These are phyloP conservation scores for Apaloderma vittatum DNA, from an alignment of 2,113 vertebrate species.

Conservation along the genomic window DNA sequence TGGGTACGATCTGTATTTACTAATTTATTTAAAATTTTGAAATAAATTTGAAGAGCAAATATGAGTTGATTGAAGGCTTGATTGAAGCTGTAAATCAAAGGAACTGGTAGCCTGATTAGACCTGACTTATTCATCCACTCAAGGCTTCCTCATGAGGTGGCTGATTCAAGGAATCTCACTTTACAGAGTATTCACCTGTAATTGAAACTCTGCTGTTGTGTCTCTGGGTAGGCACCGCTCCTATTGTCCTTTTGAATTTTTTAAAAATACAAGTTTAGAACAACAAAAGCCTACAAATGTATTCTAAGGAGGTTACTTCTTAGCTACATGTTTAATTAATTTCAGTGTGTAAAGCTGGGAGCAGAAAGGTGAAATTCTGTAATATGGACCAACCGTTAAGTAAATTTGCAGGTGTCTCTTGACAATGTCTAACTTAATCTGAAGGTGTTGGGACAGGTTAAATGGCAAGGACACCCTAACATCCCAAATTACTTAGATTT, in stretches of 20 bases:
- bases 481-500: neutral
- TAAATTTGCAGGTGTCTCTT: neutral
- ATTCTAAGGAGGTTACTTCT: neutral
- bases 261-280: neutral
- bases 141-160: neutral
- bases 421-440: neutral
- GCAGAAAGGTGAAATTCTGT: neutral
- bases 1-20: constrained; percentile 1
- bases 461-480: neutral
- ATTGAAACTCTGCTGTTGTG: neutral
- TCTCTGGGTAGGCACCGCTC: neutral
- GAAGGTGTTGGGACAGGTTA: neutral
- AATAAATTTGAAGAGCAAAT: constrained; percentile 53
- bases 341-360: neutral
- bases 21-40: constrained; percentile 19
- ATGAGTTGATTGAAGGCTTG: constrained; percentile 16
- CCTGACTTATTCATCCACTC: neutral
- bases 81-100: neutral
- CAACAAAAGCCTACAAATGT: neutral
- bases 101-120: neutral
- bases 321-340: neutral
- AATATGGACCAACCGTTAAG: neutral
- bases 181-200: neutral
- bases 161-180: neutral
- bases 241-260: neutral